These are phyloP conservation scores for Saguinus midas DNA, from an alignment of 2,113 vertebrate genomes.

Conservation along the genomic window DNA sequence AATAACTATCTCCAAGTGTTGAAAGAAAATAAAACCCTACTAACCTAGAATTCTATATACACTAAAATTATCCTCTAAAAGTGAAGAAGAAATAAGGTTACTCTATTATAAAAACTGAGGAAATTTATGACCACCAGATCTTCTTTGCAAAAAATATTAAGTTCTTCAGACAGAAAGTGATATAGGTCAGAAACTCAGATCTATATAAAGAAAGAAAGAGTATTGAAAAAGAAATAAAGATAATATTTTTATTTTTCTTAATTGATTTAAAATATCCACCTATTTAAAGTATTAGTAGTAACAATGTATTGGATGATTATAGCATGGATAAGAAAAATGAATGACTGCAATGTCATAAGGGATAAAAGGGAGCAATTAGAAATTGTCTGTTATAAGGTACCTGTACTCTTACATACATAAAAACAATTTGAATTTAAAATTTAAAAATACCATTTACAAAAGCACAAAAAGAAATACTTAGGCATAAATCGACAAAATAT, in stretches of 20 bases:
- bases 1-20: not conserved
- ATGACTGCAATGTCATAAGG: not conserved
- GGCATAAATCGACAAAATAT: not conserved
- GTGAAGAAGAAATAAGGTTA: not conserved
- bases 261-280: not conserved
- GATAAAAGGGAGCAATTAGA: not conserved
- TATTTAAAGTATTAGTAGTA: not conserved
- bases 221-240: not conserved
- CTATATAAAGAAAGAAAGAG: not conserved
- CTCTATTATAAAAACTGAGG: not conserved
- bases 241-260: slow-evolving; percentile 4
- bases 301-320: not conserved
- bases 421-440: slow-evolving; percentile 14
- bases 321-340: not conserved
- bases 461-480: not conserved
- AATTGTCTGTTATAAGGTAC: not conserved
- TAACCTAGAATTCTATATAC: not conserved
- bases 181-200: not conserved
- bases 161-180: not conserved
- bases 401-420: not conserved
- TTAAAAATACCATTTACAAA: not conserved
- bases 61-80: not conserved
- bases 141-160: slow-evolving; percentile 9
- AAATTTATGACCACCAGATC: not conserved
- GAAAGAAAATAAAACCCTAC: not conserved